phyloP scores from a whole-genome alignment of 1,140 invertebrate genomes.

The Microplitis demolitor region DNA sequence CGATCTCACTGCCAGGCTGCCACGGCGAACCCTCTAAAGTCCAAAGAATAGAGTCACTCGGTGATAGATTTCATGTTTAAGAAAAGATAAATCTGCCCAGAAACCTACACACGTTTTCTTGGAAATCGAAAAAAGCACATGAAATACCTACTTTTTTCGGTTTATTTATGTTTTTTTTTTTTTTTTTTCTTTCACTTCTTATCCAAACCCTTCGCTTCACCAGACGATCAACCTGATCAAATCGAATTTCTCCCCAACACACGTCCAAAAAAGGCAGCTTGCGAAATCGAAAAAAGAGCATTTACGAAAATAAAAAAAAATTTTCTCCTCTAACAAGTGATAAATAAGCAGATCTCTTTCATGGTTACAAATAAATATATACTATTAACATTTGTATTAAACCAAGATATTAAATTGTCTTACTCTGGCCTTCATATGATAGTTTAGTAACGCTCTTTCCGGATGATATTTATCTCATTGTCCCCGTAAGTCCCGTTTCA shows the following conservation, averaged over 20 bases:
- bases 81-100: constrained; percentile 43
- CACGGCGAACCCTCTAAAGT: not conserved
- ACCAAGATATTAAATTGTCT: constrained; percentile 19
- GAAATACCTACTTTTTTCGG: constrained; percentile 22
- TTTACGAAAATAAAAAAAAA: not conserved
- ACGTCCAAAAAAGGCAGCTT: not conserved
- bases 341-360: constrained; percentile 12
- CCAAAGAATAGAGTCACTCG: constrained; percentile 31
- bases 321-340: not conserved
- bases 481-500: not conserved
- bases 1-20: constrained; percentile 18
- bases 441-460: not conserved
- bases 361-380: not conserved
- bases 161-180: constrained; percentile 22
- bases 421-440: constrained; percentile 4
- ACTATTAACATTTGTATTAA: not conserved
- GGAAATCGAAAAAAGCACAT: constrained; percentile 28
- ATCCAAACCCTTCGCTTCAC: not conserved
- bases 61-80: constrained; percentile 44
- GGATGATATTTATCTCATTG: constrained; percentile 1
- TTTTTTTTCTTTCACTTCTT: not conserved
- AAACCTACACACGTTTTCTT: not conserved
- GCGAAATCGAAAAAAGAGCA: not conserved
- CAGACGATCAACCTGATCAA: constrained; percentile 16
- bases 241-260: constrained; percentile 4